Evolutionary conservation across 2,888 invertebrate genomes (phyloP).

Genomic region (Hyppa rectilinea): DNA sequence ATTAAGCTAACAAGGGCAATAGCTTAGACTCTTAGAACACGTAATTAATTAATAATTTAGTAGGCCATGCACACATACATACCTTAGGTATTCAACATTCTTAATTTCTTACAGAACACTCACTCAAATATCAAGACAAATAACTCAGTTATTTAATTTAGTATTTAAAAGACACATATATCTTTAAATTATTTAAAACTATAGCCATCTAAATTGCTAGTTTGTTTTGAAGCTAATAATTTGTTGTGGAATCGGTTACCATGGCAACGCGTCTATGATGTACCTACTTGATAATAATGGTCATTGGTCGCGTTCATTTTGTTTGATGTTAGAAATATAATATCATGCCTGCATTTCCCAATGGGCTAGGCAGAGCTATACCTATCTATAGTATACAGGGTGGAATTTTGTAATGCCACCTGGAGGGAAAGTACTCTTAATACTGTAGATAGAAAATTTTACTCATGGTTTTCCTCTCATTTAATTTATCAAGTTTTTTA

Average conservation of each 20-base stretch:
- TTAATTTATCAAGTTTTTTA: no score
- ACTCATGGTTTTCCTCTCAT: no score
- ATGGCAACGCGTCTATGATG: slow-evolving; percentile 72
- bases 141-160: background rate
- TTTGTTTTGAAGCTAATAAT: slow-evolving; percentile 60
- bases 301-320: slow-evolving; percentile 46
- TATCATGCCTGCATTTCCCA: background rate
- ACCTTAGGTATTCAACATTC: slow-evolving; percentile 15
- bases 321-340: background rate
- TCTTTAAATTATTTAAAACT: background rate
- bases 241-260: slow-evolving; percentile 76
- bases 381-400: background rate
- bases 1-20: slow-evolving; percentile 28
- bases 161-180: background rate
- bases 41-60: slow-evolving; percentile 36
- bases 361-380: background rate
- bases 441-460: no score
- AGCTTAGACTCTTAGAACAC: background rate
- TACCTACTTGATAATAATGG: slow-evolving; percentile 1
- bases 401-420: no score
- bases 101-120: background rate
- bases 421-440: no score
- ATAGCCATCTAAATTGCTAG: background rate
- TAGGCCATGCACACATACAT: slow-evolving; percentile 21
- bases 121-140: background rate